A percentile compares a stretch with the other conserved stretches of the same genome.
Evolutionary conservation across 53 echinoderm and acorn worm genomes (phyloP).

Genomic region (Echinarachnius parma): DNA sequence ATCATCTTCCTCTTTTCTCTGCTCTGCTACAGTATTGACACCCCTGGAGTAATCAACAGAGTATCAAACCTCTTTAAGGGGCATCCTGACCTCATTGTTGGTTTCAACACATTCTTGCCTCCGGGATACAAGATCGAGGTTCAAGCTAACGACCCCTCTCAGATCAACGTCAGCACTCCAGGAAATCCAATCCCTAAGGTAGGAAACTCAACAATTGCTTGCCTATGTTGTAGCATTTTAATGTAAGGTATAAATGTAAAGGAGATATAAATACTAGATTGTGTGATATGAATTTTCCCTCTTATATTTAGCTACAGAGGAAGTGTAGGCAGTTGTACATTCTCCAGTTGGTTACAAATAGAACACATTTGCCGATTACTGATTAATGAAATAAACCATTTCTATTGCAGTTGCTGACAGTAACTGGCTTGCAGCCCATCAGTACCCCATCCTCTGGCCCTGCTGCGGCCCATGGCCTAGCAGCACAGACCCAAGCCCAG

Average conservation of each 20-base stretch:
- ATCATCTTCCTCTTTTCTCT: neutral
- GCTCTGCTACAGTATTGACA: constrained; percentile 79
- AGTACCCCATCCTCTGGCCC: constrained; percentile 27
- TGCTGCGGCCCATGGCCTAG: constrained; percentile 14
- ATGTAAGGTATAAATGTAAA: no score
- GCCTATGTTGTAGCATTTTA: no score
- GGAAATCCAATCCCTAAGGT: constrained; percentile 70
- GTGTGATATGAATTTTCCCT: no score
- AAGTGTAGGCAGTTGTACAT: no score
- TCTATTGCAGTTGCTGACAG: constrained; percentile 26
- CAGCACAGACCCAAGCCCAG: constrained; percentile 4
- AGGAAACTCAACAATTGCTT: no score
- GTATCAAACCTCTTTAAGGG: constrained; percentile 99
- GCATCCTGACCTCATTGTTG: constrained; percentile 97
- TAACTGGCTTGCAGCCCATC: constrained; percentile 22
- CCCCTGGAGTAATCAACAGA: constrained; percentile 96
- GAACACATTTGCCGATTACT: no score
- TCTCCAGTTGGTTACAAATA: no score
- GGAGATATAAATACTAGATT: no score
- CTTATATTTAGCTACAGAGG: no score
- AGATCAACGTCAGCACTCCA: constrained; percentile 95
- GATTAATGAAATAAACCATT: no score
- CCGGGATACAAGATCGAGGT: constrained; percentile 99
- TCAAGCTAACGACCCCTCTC: constrained; percentile 87
- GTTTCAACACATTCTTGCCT: constrained; percentile 99